These are phyloP conservation scores for Lepidonotus clava DNA, from an alignment of 2,888 invertebrate genomes.

Conservation along the genomic window DNA sequence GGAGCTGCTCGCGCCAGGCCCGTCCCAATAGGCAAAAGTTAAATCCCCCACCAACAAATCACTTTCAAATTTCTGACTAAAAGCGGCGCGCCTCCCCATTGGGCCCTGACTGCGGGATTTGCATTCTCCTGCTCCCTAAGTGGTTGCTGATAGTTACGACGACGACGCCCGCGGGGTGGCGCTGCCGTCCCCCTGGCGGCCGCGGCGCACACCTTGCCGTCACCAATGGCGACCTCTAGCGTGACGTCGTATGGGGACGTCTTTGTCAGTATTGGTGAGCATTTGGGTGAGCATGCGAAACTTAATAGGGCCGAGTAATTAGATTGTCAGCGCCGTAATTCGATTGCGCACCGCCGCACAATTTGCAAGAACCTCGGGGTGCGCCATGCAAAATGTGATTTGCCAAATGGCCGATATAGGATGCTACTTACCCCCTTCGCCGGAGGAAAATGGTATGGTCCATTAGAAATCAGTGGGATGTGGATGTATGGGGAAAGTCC, in stretches of 20 bases:
- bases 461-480: background rate
- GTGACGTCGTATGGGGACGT: background rate
- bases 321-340: conserved; percentile 36
- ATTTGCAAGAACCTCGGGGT: background rate
- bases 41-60: conserved; percentile 9
- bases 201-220: background rate
- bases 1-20: background rate
- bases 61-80: conserved; percentile 7
- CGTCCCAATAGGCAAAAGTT: too few species aligned
- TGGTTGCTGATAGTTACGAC: background rate
- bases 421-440: background rate
- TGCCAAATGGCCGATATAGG: conserved; percentile 27
- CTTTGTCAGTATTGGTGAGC: background rate
- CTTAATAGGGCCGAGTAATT: conserved; percentile 38
- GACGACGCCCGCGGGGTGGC: background rate
- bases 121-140: conserved; percentile 15
- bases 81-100: background rate
- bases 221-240: background rate
- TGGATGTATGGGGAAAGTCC: background rate
- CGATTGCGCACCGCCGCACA: conserved; percentile 14
- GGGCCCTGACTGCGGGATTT: background rate
- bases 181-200: background rate
- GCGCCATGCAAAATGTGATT: conserved; percentile 31
- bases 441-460: conserved; percentile 3
- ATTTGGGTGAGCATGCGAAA: conserved; percentile 29